Evolutionary conservation across 2,888 invertebrate species (phyloP), one percentile per base, ranked within the genome.

Genomic region (Patella pellucida): DNA sequence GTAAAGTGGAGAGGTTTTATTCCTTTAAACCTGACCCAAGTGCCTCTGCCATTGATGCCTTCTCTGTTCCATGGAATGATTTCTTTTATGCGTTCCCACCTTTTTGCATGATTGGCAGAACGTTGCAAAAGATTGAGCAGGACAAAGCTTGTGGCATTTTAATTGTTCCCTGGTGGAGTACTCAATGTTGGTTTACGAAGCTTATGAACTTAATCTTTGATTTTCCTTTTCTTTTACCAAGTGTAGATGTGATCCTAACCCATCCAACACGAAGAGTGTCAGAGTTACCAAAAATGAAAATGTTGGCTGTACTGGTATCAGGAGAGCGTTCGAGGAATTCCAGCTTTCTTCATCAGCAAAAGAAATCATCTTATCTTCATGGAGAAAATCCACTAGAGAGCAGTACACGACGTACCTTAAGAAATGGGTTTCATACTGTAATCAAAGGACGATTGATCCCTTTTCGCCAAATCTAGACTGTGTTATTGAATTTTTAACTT

Each of bases 1-100:
- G 12, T 52, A 74, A 79, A 56, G 51, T 62, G 1, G 68, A 73
- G 50, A 71, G 19, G 56, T 76, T 70, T 71, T 67, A 73, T 15
- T 76, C 76, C 19, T 76, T 51, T 50, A 76, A 56, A 50, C 78
- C 78, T 50, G 78, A 79, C 41, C 79, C 79, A n/a, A 62, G 69
- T 31, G 73, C 77, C 4, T 27, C 50, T n/a, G 74, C 68, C 15
- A 69, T 73, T 56, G 77, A 79, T 71, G 69, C 77, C 3, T 79
- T 77, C 51, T 72, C 73, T 5, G 16, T 75, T 7, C 15, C n/a
- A 19, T 77, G 79, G 79, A 54, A 27, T 11, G 27, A 23, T 12
- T 67, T 62, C 15, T 67, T 51, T 11, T 72, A 75, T 68, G 56
- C 70, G n/a, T 78, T 78, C 62, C 79, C 79, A 31, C 79, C 79